A percentile compares a stretch with the other conserved stretches of the same genome.
Conservation (phyloP, 2,113 vertebrate genomes). For the Centropus bengalensis region DNA sequence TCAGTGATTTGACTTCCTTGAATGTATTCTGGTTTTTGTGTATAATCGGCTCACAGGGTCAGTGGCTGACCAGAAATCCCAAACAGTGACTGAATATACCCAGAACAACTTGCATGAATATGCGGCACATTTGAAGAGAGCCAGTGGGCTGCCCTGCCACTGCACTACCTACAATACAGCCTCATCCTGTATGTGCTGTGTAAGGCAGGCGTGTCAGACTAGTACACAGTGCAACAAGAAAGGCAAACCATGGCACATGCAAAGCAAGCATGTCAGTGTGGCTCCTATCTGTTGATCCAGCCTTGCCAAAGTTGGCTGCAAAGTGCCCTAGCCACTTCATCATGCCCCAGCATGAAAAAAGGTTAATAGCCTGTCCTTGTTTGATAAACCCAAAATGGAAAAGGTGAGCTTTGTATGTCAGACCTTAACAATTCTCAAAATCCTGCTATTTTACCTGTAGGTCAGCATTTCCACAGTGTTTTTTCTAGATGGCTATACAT, state of each 20-base stretch:
- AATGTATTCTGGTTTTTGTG: neutral
- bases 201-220: accelerated
- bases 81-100: neutral
- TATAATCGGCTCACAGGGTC: neutral
- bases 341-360: neutral
- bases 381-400: neutral
- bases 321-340: neutral
- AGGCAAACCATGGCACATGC: neutral
- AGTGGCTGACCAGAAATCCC: neutral
- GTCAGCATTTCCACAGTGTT: neutral
- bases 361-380: neutral
- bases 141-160: neutral
- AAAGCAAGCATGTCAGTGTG: neutral
- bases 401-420: neutral
- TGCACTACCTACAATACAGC: neutral
- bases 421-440: neutral
- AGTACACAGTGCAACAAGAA: neutral
- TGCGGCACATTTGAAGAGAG: neutral
- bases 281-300: neutral
- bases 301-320: neutral
- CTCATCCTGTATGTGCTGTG: accelerated
- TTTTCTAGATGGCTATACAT: neutral
- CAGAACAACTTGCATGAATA: neutral
- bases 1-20: neutral
- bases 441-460: neutral